These are phyloP conservation scores for Oppia nitens DNA, from an alignment of 1,140 invertebrate genomes.

Conservation along the genomic window DNA sequence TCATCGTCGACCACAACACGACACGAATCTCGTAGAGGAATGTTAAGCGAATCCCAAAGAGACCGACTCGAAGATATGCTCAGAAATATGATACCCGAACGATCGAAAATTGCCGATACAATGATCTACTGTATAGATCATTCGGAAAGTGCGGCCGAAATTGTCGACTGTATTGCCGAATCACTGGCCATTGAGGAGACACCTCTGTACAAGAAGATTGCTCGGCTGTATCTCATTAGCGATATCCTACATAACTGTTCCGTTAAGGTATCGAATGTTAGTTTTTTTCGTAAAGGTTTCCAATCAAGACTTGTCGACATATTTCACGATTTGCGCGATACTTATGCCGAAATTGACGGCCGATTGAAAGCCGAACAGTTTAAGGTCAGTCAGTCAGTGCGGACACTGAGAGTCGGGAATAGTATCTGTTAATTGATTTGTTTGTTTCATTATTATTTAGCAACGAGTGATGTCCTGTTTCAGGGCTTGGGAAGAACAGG, in stretches of 20 bases:
- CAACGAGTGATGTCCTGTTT: constrained; percentile 84
- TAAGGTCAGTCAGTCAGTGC: constrained; percentile 34
- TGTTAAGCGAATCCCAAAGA: constrained; percentile 66
- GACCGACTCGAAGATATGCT: constrained; percentile 83
- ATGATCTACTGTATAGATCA: constrained; percentile 99
- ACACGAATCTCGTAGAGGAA: constrained; percentile 38
- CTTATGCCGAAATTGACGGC: constrained; percentile 61
- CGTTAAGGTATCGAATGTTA: constrained; percentile 91
- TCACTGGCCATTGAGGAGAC: constrained; percentile 62
- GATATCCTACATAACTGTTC: constrained; percentile 95
- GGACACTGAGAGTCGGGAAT: background rate
- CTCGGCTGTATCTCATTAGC: constrained; percentile 81
- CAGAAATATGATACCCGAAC: constrained; percentile 65
- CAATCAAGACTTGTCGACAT: constrained; percentile 68
- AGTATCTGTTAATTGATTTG: background rate
- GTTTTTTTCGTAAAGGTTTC: constrained; percentile 81
- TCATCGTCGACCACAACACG: background rate
- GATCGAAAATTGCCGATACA: constrained; percentile 67
- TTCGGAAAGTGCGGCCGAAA: constrained; percentile 88
- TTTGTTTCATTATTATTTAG: constrained; percentile 24
- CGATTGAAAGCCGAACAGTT: constrained; percentile 88
- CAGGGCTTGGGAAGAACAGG: constrained; percentile 94
- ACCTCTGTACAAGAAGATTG: constrained; percentile 72
- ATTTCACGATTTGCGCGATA: constrained; percentile 60
- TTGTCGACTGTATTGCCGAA: constrained; percentile 75